phyloP scores from a whole-genome alignment of 2,113 vertebrate species.

The Gallinago jamesoni region DNA sequence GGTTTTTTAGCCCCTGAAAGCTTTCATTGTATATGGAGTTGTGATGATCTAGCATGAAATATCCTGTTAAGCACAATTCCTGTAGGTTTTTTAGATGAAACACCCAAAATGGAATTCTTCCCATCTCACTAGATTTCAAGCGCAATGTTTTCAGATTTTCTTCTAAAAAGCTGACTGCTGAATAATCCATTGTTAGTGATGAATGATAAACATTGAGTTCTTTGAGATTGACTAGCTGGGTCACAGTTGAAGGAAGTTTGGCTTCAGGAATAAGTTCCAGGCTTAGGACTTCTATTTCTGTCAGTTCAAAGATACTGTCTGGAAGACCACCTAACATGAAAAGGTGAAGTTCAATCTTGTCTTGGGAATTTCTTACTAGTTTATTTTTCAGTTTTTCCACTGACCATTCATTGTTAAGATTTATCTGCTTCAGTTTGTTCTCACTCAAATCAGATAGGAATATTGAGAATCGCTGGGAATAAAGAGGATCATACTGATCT shows the following conservation, averaged over 20 bases:
- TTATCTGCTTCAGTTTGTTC: conserved; percentile 84
- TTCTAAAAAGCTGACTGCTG: conserved; percentile 78
- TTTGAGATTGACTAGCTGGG: conserved; percentile 77
- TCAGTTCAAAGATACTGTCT: conserved; percentile 82
- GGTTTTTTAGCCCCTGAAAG: conserved; percentile 81
- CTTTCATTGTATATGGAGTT: conserved; percentile 70
- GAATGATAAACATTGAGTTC: conserved; percentile 82
- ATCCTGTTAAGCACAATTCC: conserved; percentile 81
- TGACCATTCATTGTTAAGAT: conserved; percentile 83
- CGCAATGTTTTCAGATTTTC: conserved; percentile 82
- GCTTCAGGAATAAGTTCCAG: conserved; percentile 83
- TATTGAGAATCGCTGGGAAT: conserved; percentile 85
- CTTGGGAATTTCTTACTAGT: conserved; percentile 77
- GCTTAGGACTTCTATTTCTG: conserved; percentile 82
- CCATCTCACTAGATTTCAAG: conserved; percentile 82
- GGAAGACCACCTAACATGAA: conserved; percentile 83
- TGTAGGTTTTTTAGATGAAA: conserved; percentile 81
- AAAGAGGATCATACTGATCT: conserved; percentile 84
- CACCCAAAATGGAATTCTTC: conserved; percentile 80
- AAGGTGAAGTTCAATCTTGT: conserved; percentile 80
- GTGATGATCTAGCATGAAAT: conserved; percentile 75
- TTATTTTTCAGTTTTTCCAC: conserved; percentile 82
- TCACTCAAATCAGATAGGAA: conserved; percentile 84
- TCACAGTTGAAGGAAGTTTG: conserved; percentile 76
- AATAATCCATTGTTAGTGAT: conserved; percentile 74